These are phyloP conservation scores for Eueremaeus valkanovi DNA, from an alignment of 2,888 invertebrate genomes.

Conservation along the genomic window DNA sequence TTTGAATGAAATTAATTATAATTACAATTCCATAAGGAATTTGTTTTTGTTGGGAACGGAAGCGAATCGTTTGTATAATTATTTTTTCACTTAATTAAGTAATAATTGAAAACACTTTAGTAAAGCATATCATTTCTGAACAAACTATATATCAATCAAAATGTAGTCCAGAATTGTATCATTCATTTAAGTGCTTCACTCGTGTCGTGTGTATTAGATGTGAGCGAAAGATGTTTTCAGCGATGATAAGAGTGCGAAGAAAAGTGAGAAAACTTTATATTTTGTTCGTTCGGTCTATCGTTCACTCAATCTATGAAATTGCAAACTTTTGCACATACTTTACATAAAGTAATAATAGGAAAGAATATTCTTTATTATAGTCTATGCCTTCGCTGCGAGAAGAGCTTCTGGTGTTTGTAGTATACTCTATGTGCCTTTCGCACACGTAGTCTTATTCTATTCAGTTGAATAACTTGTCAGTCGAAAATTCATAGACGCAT, in stretches of 20 bases:
- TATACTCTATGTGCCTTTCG: background rate
- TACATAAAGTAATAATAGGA: conserved; percentile 17
- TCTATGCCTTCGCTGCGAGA: background rate
- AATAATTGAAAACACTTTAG: background rate
- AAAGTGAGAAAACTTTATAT: background rate
- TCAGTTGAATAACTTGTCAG: conserved; percentile 29
- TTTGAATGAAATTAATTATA: background rate
- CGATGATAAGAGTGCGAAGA: too few species aligned
- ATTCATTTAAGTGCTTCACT: background rate
- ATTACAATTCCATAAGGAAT: background rate
- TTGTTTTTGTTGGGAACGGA: background rate
- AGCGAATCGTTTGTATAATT: background rate
- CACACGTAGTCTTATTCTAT: conserved; percentile 10
- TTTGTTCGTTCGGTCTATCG: background rate
- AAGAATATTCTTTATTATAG: conserved; percentile 20
- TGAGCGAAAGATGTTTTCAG: background rate
- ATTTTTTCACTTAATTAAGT: background rate
- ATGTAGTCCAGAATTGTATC: background rate
- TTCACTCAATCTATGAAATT: conserved; percentile 2
- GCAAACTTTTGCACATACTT: conserved; percentile 31
- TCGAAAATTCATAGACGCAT: conserved; percentile 21
- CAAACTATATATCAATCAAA: background rate
- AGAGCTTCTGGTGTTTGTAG: background rate
- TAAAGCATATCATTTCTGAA: background rate
- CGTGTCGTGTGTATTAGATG: background rate